Evolutionary conservation across 2,113 vertebrate species (phyloP).

Genomic region (Lycocorax pyrrhopterus): DNA sequence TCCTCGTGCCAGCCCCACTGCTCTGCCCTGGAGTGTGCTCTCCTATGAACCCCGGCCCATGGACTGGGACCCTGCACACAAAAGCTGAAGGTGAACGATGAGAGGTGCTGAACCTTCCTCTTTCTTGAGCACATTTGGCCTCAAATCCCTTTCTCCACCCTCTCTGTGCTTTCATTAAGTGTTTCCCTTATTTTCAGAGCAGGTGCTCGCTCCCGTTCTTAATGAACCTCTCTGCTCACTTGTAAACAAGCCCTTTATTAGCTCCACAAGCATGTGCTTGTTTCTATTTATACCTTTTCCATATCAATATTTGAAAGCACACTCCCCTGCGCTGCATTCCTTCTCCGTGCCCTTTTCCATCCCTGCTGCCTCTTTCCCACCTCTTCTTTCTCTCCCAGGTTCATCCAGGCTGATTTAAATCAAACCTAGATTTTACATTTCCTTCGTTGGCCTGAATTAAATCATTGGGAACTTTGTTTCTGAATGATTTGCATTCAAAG

Average conservation of each 20-base stretch:
- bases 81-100: accelerated
- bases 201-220: neutral
- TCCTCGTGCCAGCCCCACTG: accelerated
- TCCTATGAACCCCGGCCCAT: accelerated
- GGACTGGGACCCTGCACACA: neutral
- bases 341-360: neutral
- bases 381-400: neutral
- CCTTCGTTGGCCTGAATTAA: neutral
- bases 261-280: neutral
- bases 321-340: neutral
- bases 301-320: conserved; percentile 56
- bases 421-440: neutral
- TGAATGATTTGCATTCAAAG: neutral
- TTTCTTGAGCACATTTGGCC: neutral
- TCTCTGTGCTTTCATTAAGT: neutral
- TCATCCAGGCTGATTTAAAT: neutral
- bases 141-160: neutral
- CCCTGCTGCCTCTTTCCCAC: neutral
- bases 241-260: conserved; percentile 55
- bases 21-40: neutral
- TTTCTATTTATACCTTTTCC: conserved; percentile 43
- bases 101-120: neutral
- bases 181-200: conserved; percentile 7
- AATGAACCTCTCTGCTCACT: conserved; percentile 9
- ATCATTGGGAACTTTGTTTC: neutral